Percentiles rank a stretch among this genome's conserved stretches.
phyloP scores from a whole-genome alignment of 2,888 invertebrate species.

The Troilus luridus region DNA sequence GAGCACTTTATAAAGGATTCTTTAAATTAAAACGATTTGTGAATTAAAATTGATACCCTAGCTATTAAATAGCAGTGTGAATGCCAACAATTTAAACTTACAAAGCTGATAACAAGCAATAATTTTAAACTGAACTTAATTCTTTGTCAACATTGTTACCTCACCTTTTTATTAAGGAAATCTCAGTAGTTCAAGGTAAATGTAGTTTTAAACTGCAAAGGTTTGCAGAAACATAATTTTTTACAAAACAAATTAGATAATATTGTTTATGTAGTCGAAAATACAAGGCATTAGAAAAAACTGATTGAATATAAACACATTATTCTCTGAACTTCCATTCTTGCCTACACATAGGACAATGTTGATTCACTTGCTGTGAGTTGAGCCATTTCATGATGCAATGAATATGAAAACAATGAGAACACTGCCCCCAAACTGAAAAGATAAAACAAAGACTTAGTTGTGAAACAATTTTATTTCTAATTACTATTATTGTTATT shows the following conservation, averaged over 20 bases:
- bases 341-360: slow-evolving; percentile 97
- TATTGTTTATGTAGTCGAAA: neutral
- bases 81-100: too few relatives aligned
- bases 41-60: too few relatives aligned
- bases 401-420: slow-evolving; percentile 99
- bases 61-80: too few relatives aligned
- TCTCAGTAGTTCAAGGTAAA: neutral
- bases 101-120: too few relatives aligned
- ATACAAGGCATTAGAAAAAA: neutral
- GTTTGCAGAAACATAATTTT: neutral
- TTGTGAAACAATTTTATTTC: neutral
- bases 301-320: slow-evolving; percentile 53
- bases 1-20: too few relatives aligned
- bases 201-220: neutral
- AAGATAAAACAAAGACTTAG: slow-evolving; percentile 62
- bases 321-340: slow-evolving; percentile 97
- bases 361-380: slow-evolving; percentile 88
- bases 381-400: slow-evolving; percentile 99
- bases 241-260: too few relatives aligned
- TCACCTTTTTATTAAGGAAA: neutral
- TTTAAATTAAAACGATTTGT: too few relatives aligned
- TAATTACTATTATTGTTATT: neutral
- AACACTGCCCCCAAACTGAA: slow-evolving; percentile 96
- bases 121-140: too few relatives aligned
- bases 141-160: too few relatives aligned